phyloP scores from a whole-genome alignment of 2,888 invertebrate genomes.

The Mesoligia furuncula region DNA sequence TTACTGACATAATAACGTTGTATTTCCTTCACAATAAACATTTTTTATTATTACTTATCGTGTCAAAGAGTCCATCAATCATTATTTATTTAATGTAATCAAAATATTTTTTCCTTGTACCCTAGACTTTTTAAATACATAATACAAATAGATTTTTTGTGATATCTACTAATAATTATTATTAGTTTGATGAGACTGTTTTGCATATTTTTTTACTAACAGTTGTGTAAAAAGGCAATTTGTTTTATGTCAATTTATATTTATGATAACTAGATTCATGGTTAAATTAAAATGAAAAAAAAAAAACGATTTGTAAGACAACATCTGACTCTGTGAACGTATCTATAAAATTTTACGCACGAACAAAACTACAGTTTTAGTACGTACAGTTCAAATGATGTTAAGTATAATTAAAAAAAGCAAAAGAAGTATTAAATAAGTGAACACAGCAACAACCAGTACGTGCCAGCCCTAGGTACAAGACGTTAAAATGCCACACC shows the following conservation, averaged over 20 bases:
- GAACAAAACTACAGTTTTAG: background rate
- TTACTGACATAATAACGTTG: constrained; percentile 45
- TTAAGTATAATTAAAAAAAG: background rate
- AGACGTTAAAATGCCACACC: constrained; percentile 45
- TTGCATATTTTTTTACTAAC: constrained; percentile 19
- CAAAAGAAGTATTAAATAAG: background rate
- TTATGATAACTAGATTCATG: background rate
- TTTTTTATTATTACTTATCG: constrained; percentile 24
- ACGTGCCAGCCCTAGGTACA: constrained; percentile 32
- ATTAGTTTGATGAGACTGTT: constrained; percentile 26
- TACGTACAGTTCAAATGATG: background rate
- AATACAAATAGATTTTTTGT: constrained; percentile 35
- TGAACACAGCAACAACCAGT: background rate
- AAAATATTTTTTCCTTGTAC: constrained; percentile 23
- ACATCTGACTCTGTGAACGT: background rate
- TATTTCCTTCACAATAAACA: constrained; percentile 33
- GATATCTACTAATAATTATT: constrained; percentile 12
- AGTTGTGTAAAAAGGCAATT: constrained; percentile 1
- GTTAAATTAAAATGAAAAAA: background rate
- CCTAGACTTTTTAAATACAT: constrained; percentile 29
- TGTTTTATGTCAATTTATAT: background rate
- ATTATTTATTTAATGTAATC: constrained; percentile 33
- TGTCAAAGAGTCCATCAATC: constrained; percentile 39
- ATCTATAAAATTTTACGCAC: background rate
- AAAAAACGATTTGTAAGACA: background rate